Base-by-base conservation (phyloP, 2,888 invertebrate genomes). In the Drosophila quasianomalipes region DNA sequence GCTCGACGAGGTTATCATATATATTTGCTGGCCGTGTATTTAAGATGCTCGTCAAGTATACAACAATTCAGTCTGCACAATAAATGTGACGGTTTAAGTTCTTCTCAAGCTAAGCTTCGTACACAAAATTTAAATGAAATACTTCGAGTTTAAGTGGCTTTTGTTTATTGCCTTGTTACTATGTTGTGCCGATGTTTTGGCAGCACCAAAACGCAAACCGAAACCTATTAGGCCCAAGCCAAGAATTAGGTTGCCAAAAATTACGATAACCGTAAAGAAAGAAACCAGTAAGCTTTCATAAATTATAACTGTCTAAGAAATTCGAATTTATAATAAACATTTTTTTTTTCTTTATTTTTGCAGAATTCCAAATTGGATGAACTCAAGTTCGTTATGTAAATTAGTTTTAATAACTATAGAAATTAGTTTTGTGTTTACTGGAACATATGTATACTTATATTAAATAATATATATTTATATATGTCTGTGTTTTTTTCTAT, bases 321-420 rank as follows among this genome's bases (percentile, higher is more conserved):
- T 19, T 22, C 7, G 14, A 22, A 54, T 6, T 16, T 31, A 28
- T 16, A 28, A 6, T 22, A 2, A 58, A 3, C 28, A n/a, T 0
- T 2, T 16, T 10, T 22, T 35, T 33, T 44, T 30, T 16, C 2
- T 19, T 30, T 65, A 0, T 30, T 19, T n/a, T 76, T 83, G n/a
- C 69, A 85, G 85, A 79, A 71, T 74, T 85, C 37, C 74, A 81
- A 22, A 81, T 88, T 58, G 85, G 89, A 12, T 84, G 37, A 54
- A 4, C 6, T 4, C 9, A n/a, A 26, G 30, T 19, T 37, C 16
- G 9, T 14, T 30, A 26, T 51, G 2, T 28, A 19, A 49, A 31
- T 35, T 51, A 60, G 30, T 22, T 39, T 26, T 35, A 63, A n/a
- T 2, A 4, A 47, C 47, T 47, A 26, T 26, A 26, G 1, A 16